Conservation (phyloP, 2,888 invertebrate species). For the Malacosoma neustria region DNA sequence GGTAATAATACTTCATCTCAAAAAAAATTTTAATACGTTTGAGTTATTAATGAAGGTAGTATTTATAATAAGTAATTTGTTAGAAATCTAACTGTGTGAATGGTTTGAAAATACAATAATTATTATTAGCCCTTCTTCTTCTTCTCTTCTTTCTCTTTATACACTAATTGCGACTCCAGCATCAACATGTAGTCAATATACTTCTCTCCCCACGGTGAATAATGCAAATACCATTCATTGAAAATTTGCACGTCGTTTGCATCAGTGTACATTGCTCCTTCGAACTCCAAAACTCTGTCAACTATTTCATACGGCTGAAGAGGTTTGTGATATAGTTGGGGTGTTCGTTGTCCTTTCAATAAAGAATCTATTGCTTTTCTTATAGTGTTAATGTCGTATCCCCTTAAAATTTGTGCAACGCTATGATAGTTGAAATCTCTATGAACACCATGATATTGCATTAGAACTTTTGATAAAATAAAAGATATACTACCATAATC, state of each 20-base stretch:
- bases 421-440: slow-evolving; percentile 75
- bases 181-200: slow-evolving; percentile 40
- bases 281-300: slow-evolving; percentile 42
- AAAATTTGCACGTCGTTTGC: slow-evolving; percentile 59
- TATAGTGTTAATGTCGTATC: slow-evolving; percentile 70
- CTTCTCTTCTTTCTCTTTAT: slow-evolving; percentile 48
- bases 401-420: slow-evolving; percentile 67
- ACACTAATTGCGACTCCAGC: slow-evolving; percentile 39
- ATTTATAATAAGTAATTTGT: too few species aligned
- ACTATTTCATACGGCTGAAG: slow-evolving; percentile 68
- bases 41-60: too few species aligned
- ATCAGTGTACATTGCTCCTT: slow-evolving; percentile 41
- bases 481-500: slow-evolving; percentile 77
- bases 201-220: slow-evolving; percentile 43
- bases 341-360: slow-evolving; percentile 60
- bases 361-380: slow-evolving; percentile 51
- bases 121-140: slow-evolving; percentile 17
- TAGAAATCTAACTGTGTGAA: too few species aligned
- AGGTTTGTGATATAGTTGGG: slow-evolving; percentile 68
- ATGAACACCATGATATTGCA: slow-evolving; percentile 74
- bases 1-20: too few species aligned
- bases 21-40: too few species aligned
- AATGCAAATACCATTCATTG: slow-evolving; percentile 58
- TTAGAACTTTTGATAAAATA: slow-evolving; percentile 69
- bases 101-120: too few species aligned